Evolutionary conservation across 64 coral and sea anemone genomes (phyloP).

Genomic region (Trachythela sp.): DNA sequence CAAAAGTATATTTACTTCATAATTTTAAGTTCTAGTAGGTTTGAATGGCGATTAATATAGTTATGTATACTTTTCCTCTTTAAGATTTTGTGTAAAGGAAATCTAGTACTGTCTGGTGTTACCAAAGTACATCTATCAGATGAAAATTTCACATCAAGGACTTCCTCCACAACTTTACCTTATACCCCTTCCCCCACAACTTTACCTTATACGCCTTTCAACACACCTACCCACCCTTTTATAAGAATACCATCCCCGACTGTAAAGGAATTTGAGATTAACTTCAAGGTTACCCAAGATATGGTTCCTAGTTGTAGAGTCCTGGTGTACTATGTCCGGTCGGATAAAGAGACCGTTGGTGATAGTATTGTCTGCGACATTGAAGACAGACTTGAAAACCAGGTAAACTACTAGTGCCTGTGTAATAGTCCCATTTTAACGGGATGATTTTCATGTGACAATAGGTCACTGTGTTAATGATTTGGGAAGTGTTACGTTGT

Average conservation of each 20-base stretch:
- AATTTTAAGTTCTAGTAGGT: no score
- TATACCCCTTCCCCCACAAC: background rate
- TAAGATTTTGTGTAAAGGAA: background rate
- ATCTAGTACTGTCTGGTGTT: background rate
- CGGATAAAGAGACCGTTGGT: slow-evolving; percentile 75
- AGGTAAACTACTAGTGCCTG: slow-evolving; percentile 29
- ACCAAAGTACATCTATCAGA: background rate
- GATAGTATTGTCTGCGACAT: slow-evolving; percentile 62
- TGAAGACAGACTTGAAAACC: slow-evolving; percentile 83
- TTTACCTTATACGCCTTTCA: background rate
- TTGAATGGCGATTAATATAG: no score
- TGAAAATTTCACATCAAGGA: background rate
- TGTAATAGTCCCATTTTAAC: no score
- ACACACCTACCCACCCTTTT: background rate
- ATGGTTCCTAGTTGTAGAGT: slow-evolving; percentile 81
- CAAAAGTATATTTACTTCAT: no score
- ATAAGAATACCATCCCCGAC: background rate
- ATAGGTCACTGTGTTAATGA: no score
- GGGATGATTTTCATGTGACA: no score
- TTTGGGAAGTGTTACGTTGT: no score
- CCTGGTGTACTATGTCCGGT: slow-evolving; percentile 65
- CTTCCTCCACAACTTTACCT: background rate
- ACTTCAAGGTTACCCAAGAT: slow-evolving; percentile 58
- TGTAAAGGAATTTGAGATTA: slow-evolving; percentile 4
- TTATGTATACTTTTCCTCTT: background rate